Percentiles rank a stretch among this genome's conserved stretches.
Evolutionary conservation across 2,888 invertebrate genomes (phyloP).

Genomic region (Drosophila yooni): DNA sequence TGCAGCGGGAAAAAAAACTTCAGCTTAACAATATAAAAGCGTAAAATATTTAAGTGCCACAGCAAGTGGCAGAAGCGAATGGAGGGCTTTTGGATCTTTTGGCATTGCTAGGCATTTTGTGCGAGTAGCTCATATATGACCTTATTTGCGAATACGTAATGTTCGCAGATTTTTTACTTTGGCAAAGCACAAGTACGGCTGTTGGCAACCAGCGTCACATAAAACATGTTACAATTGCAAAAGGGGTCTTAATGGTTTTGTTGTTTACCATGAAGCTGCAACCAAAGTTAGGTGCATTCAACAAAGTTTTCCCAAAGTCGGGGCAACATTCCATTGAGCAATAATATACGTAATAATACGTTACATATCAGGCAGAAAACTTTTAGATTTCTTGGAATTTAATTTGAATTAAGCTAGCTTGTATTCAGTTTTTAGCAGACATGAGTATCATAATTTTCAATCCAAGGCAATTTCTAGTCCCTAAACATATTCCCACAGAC

Average conservation of each 20-base stretch:
- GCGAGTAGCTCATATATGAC: constrained; percentile 43
- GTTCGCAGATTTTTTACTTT: constrained; percentile 49
- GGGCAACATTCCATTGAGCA: background rate
- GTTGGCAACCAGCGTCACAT: constrained; percentile 52
- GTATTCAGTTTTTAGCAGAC: background rate
- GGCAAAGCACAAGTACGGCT: constrained; percentile 46
- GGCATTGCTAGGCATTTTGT: constrained; percentile 16
- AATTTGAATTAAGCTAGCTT: background rate
- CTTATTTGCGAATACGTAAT: constrained; percentile 71
- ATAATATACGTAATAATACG: no score
- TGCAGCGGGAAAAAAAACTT: constrained; percentile 30
- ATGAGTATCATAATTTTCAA: background rate
- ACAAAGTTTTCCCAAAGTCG: background rate
- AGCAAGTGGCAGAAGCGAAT: constrained; percentile 5
- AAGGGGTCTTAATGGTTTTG: constrained; percentile 22
- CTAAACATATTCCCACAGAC: constrained; percentile 18
- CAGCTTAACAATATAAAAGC: constrained; percentile 69
- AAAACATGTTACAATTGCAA: constrained; percentile 30
- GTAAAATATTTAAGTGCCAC: constrained; percentile 71
- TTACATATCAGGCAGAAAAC: no score
- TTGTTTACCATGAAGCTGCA: constrained; percentile 11
- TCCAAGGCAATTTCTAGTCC: background rate
- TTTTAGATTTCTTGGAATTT: background rate
- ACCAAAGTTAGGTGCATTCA: constrained; percentile 17
- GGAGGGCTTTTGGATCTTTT: constrained; percentile 1